These are phyloP conservation scores for Austrolebias charrua DNA, from an alignment of 2,797 vertebrate genomes.

Conservation along the genomic window DNA sequence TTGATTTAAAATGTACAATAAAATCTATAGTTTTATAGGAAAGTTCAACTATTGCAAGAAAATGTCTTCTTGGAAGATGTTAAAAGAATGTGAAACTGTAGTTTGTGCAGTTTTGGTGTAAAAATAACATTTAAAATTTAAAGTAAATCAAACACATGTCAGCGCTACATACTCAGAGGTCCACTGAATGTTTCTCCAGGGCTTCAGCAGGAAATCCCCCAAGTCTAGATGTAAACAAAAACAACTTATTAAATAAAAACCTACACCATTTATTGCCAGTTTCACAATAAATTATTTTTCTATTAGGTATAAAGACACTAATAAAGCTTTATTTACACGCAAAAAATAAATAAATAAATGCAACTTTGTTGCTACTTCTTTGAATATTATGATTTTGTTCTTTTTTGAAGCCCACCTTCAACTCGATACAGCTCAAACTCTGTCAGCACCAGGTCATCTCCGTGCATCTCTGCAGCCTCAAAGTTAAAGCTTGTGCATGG, in stretches of 20 bases:
- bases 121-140: no score
- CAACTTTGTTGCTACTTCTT: no score
- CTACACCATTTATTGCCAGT: neutral
- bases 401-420: slow-evolving; percentile 55
- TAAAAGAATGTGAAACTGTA: no score
- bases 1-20: no score
- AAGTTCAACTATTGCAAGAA: no score
- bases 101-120: no score
- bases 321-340: no score
- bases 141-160: neutral
- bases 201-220: slow-evolving; percentile 56
- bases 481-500: slow-evolving; percentile 47
- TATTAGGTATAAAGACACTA: neutral
- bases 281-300: no score
- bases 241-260: neutral
- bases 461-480: slow-evolving; percentile 40
- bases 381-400: neutral
- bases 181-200: slow-evolving; percentile 70
- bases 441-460: slow-evolving; percentile 45
- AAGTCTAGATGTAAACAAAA: slow-evolving; percentile 36
- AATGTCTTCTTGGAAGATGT: no score
- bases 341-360: neutral
- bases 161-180: slow-evolving; percentile 45
- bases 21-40: no score
- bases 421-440: slow-evolving; percentile 68